A percentile compares a stretch with the other conserved stretches of the same genome.
These are phyloP conservation scores for Aleiodes sp. DNA, from an alignment of 1,140 invertebrate species.

Conservation along the genomic window DNA sequence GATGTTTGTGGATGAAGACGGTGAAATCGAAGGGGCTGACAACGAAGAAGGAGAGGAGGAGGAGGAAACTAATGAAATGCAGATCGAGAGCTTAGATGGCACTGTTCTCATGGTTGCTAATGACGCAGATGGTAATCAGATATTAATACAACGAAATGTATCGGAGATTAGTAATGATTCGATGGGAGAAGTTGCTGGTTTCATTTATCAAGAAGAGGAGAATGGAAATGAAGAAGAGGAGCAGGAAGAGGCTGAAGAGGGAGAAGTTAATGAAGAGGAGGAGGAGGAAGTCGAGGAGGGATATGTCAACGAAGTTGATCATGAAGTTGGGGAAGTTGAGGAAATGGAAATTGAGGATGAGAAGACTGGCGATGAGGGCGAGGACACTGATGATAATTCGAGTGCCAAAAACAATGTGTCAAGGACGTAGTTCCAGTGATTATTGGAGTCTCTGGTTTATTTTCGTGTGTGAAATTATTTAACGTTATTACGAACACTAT, in stretches of 20 bases:
- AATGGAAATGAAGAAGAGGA: slow-evolving; percentile 7
- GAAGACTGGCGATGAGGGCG: slow-evolving; percentile 27
- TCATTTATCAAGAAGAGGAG: slow-evolving; percentile 36
- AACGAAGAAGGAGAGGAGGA: slow-evolving; percentile 36
- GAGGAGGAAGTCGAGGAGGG: slow-evolving; percentile 10
- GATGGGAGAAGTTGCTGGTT: slow-evolving; percentile 43
- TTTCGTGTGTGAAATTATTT: neutral
- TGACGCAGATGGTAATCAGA: slow-evolving; percentile 60
- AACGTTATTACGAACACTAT: neutral
- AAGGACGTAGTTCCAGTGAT: slow-evolving; percentile 35
- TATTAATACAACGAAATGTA: slow-evolving; percentile 57
- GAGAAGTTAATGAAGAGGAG: slow-evolving; percentile 36
- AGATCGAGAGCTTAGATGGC: slow-evolving; percentile 56
- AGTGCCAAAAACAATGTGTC: slow-evolving; percentile 56
- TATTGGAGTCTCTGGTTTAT: slow-evolving; percentile 14
- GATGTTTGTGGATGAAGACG: slow-evolving; percentile 30
- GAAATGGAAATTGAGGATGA: slow-evolving; percentile 32
- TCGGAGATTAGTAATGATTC: slow-evolving; percentile 54
- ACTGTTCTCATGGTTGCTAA: slow-evolving; percentile 61
- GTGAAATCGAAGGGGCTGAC: slow-evolving; percentile 20
- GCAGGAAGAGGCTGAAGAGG: slow-evolving; percentile 33
- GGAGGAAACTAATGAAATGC: slow-evolving; percentile 42
- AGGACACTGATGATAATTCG: slow-evolving; percentile 39
- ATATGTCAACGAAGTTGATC: slow-evolving; percentile 5
- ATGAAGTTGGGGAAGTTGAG: slow-evolving; percentile 32